Evolutionary conservation across 2,113 vertebrate species (phyloP).

Genomic region (Dicrurus megarhynchus): DNA sequence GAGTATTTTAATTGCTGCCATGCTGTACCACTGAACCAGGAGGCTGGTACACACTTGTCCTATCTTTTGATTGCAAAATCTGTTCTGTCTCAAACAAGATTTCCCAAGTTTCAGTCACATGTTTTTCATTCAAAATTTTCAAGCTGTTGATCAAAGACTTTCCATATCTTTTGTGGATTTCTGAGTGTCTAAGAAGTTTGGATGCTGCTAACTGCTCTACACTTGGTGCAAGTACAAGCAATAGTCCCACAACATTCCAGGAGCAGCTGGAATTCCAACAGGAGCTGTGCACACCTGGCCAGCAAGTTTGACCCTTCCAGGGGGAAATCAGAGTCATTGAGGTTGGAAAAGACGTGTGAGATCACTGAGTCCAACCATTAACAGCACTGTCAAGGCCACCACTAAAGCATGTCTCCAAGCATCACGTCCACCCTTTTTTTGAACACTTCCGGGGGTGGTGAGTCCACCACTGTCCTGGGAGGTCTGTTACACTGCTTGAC

Average conservation of each 20-base stretch:
- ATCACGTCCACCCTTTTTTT: background rate
- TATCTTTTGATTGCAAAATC: background rate
- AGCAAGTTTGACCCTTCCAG: background rate
- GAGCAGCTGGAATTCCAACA: background rate
- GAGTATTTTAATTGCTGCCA: background rate
- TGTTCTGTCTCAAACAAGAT: background rate
- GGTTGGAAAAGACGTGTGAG: background rate
- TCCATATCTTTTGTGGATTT: background rate
- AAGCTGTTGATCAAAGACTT: background rate
- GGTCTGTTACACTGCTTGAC: background rate
- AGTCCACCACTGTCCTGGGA: background rate
- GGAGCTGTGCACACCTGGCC: background rate
- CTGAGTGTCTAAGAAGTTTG: background rate
- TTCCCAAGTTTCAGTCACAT: background rate
- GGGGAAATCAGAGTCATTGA: background rate
- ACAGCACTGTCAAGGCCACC: background rate
- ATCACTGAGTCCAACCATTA: background rate
- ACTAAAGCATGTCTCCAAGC: background rate
- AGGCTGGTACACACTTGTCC: background rate
- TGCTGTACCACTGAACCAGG: background rate
- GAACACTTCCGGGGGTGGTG: background rate
- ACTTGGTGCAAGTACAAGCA: fast-evolving
- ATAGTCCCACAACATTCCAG: background rate
- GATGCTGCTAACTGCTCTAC: background rate
- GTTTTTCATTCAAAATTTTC: background rate